Evolutionary conservation across 2,888 invertebrate species (phyloP).

Genomic region (Brachylomia viminalis): DNA sequence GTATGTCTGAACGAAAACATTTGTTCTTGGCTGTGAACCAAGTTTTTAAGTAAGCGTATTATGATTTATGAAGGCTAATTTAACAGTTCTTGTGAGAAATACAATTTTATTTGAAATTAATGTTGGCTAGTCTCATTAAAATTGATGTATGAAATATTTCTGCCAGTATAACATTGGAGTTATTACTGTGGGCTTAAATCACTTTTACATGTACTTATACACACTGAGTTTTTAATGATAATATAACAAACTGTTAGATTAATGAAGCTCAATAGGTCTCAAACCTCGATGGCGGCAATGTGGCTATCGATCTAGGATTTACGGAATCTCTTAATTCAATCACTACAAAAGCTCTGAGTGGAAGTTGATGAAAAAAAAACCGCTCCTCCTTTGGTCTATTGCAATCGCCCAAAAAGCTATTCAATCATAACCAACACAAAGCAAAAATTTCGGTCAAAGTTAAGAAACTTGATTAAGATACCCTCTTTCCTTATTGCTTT

Average conservation of each 20-base stretch:
- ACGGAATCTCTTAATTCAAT: conserved; percentile 7
- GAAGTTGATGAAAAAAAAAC: conserved; percentile 22
- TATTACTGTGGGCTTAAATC: conserved; percentile 33
- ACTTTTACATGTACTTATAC: neutral
- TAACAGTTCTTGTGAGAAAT: conserved; percentile 57
- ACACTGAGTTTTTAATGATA: neutral
- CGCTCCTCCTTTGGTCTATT: neutral
- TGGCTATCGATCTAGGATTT: neutral
- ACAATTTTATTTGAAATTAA: conserved; percentile 47
- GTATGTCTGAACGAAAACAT: conserved; percentile 60
- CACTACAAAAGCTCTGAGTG: neutral
- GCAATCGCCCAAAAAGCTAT: conserved; percentile 30
- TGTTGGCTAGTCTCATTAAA: conserved; percentile 46
- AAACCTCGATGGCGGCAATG: neutral
- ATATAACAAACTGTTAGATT: neutral
- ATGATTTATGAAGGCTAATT: conserved; percentile 59
- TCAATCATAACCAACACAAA: conserved; percentile 20
- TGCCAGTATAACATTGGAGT: conserved; percentile 22
- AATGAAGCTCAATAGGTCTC: neutral
- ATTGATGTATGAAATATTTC: conserved; percentile 45
- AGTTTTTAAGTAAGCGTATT: conserved; percentile 60
- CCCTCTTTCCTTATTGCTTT: conserved; percentile 51
- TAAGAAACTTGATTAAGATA: conserved; percentile 49
- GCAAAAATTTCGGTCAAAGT: conserved; percentile 42
- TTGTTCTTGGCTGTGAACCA: conserved; percentile 65